Percentiles rank a stretch among this genome's conserved stretches.
phyloP scores from a whole-genome alignment of 1,140 invertebrate genomes.

The Drosophila subobscura region DNA sequence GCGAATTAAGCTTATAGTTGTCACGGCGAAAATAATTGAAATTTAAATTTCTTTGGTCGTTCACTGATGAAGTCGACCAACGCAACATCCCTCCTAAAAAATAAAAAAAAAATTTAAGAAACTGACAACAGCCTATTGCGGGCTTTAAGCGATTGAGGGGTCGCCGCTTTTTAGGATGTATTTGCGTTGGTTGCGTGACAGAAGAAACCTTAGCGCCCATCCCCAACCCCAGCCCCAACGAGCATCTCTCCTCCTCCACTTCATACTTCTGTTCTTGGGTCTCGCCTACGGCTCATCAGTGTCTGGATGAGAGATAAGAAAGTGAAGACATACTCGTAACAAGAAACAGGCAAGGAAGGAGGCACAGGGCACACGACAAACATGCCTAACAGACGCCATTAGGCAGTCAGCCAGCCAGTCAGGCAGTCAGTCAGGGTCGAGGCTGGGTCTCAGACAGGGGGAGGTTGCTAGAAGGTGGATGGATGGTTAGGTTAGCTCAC shows the following conservation, averaged over 20 bases:
- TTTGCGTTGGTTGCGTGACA: slow-evolving; percentile 9
- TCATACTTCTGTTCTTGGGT: neutral
- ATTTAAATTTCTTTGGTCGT: slow-evolving; percentile 46
- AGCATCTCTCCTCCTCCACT: no score
- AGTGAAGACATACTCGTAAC: slow-evolving; percentile 36
- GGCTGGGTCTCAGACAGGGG: neutral
- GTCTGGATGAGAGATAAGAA: slow-evolving; percentile 23
- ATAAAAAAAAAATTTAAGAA: neutral
- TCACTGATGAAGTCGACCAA: slow-evolving; percentile 24
- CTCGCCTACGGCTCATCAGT: slow-evolving; percentile 35
- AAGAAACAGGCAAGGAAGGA: neutral
- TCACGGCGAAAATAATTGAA: slow-evolving; percentile 53
- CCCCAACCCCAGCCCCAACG: neutral
- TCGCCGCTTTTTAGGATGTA: slow-evolving; percentile 14
- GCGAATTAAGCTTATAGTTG: slow-evolving; percentile 44
- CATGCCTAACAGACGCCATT: slow-evolving; percentile 58
- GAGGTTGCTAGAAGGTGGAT: neutral
- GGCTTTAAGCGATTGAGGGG: slow-evolving; percentile 33
- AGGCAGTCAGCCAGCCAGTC: slow-evolving; percentile 45
- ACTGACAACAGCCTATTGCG: neutral
- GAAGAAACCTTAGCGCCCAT: neutral
- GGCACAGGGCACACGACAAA: slow-evolving; percentile 30
- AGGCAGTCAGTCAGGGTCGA: slow-evolving; percentile 33
- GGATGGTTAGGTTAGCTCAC: slow-evolving; percentile 47
- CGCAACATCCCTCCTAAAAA: slow-evolving; percentile 3